Base-by-base conservation (phyloP, 1,140 invertebrate species). In the Zaprionus gabonicus region DNA sequence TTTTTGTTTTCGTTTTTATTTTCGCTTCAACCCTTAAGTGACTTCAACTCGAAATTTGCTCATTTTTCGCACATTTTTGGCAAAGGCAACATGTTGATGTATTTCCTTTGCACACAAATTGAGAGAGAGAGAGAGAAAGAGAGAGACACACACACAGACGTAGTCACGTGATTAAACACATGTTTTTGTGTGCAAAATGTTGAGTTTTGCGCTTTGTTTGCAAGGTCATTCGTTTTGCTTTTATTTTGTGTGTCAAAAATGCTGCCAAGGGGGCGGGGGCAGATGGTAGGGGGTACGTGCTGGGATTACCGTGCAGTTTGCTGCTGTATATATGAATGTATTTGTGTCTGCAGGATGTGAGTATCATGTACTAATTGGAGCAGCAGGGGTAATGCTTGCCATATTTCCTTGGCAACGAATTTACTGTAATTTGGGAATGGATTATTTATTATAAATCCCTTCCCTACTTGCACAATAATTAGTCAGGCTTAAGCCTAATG, bases 141-240 rank as follows among this genome's bases (percentile, higher is more conserved):
- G 23, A 53, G 31, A 27, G 28, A 53, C 60, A 71, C 53, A 28
- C 6, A 17, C 55, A 36, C 13, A 51, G 4, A 44, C 38, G 25
- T 12, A 44, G 27, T 10, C 27, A 49, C 41, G 23, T 15, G 59
- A 59, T 53, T 57, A 81, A 83, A 76, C 81, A 83, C 66, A 82
- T 83, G 81, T 82, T 83, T 79, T 76, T 66, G 74, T 62, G 38
- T 67, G 66, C 34, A 78, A 70, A 66, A 73, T 67, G 73, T 71
- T 82, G 25, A 64, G 80, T 68, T 75, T 60, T 71, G 41, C 77
- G 60, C 62, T 71, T 70, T 72, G 68, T 71, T 90, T 78, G 74
- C 84, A 88, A 88, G 84, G 84, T 88, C 84, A 84, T 88, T 88
- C 85, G 84, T 79, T 90, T 81, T 90, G 78, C 60, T 90, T 88